phyloP scores from a whole-genome alignment of 23 tunicate genomes.

The Ciona savignyi region DNA sequence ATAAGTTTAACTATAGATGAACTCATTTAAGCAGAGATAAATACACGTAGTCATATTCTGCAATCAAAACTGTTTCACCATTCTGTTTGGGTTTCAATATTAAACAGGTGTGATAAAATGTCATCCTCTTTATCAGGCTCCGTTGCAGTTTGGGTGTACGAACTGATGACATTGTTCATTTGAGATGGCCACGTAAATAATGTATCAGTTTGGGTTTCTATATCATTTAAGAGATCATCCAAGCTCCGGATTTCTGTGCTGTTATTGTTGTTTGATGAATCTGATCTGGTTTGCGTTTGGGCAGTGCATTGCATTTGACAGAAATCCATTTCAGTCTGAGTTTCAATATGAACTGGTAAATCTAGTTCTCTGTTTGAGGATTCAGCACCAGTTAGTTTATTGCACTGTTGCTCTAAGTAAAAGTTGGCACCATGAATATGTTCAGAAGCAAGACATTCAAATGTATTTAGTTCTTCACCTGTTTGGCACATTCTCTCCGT shows the following conservation, averaged over 20 bases:
- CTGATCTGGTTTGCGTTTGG: conserved; percentile 1
- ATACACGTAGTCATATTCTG: neutral
- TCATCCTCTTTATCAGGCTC: neutral
- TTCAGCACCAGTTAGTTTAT: neutral
- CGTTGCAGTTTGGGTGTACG: conserved; percentile 9
- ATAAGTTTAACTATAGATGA: too few relatives aligned
- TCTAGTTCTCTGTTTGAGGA: neutral
- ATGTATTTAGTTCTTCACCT: neutral
- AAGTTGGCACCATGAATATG: neutral
- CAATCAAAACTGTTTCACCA: neutral
- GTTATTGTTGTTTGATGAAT: neutral
- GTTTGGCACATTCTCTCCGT: neutral
- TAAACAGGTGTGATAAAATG: neutral
- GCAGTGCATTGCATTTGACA: neutral
- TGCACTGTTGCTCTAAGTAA: neutral
- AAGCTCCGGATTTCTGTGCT: neutral
- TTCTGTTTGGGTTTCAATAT: neutral
- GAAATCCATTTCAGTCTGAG: conserved; percentile 3
- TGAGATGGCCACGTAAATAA: conserved; percentile 1
- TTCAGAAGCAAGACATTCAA: neutral
- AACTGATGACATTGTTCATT: neutral
- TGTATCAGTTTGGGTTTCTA: conserved; percentile 9
- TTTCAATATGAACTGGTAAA: conserved; percentile 3
- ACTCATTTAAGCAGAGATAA: too few relatives aligned
- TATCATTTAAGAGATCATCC: conserved; percentile 5